Percentiles rank a stretch among this genome's conserved stretches.
Evolutionary conservation across 2,797 vertebrate genomes (phyloP).

Genomic region (Ciconia nigra): DNA sequence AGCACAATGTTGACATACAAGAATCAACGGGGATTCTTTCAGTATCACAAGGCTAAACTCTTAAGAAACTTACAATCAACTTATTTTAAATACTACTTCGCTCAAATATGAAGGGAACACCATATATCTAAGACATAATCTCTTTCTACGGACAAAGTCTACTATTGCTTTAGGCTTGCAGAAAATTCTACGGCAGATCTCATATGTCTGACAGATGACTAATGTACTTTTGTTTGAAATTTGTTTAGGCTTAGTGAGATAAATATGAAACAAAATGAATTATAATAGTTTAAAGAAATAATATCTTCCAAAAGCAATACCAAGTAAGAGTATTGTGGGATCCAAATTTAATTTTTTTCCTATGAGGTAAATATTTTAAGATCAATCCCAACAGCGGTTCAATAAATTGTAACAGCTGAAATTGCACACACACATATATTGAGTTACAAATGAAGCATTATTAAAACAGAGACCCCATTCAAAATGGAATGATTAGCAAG

Average conservation of each 20-base stretch:
- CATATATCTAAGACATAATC: not conserved
- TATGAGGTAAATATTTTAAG: slow-evolving; percentile 72
- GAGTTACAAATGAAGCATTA: slow-evolving; percentile 43
- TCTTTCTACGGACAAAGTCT: not conserved
- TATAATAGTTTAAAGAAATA: slow-evolving; percentile 75
- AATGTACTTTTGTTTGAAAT: slow-evolving; percentile 74
- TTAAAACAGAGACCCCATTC: slow-evolving; percentile 38
- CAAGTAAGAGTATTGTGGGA: slow-evolving; percentile 54
- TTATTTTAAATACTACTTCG: not conserved
- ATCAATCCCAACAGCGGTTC: slow-evolving; percentile 68
- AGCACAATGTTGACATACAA: not conserved
- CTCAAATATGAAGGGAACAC: not conserved
- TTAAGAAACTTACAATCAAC: not conserved
- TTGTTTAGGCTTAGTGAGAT: slow-evolving; percentile 75
- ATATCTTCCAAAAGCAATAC: slow-evolving; percentile 76
- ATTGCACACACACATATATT: slow-evolving; percentile 40
- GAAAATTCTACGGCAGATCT: slow-evolving; percentile 35
- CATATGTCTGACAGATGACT: slow-evolving; percentile 70
- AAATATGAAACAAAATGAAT: slow-evolving; percentile 77
- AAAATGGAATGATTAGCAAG: slow-evolving; percentile 45
- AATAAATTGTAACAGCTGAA: slow-evolving; percentile 68
- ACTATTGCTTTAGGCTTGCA: slow-evolving; percentile 35
- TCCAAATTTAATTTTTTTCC: slow-evolving; percentile 72
- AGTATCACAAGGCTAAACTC: not conserved
- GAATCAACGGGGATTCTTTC: not conserved